Conservation (phyloP, 1,140 invertebrate genomes). For the Drosophila obscura region DNA sequence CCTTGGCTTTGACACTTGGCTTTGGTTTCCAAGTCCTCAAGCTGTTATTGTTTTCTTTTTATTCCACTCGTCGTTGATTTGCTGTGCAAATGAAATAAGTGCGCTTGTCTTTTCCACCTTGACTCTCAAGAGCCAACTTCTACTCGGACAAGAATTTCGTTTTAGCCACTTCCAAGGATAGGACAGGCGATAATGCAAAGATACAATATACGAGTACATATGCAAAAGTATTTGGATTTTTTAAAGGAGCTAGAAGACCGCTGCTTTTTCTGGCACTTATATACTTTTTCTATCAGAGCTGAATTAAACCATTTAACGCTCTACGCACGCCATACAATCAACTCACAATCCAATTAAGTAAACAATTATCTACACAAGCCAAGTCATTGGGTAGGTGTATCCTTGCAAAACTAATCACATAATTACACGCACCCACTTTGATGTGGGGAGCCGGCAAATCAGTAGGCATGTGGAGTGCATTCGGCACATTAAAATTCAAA, state of each 20-base stretch:
- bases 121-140: constrained; percentile 9
- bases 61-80: constrained; percentile 48
- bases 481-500: constrained; percentile 53
- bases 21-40: constrained; percentile 19
- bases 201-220: no score
- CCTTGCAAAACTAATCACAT: constrained; percentile 61
- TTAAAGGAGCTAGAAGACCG: no score
- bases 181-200: no score
- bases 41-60: constrained; percentile 41
- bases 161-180: no score
- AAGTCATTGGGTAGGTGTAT: constrained; percentile 17
- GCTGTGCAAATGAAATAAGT: constrained; percentile 67
- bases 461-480: constrained; percentile 7
- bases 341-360: constrained; percentile 52
- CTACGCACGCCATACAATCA: constrained; percentile 40
- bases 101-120: constrained; percentile 33
- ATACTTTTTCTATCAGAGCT: constrained; percentile 5
- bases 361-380: constrained; percentile 50
- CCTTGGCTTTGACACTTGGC: constrained; percentile 51
- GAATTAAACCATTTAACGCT: constrained; percentile 38
- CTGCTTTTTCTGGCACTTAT: not conserved
- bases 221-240: no score
- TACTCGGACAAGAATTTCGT: no score
- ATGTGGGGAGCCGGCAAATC: constrained; percentile 36
- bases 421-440: constrained; percentile 63